phyloP scores from a whole-genome alignment of 2,797 vertebrate genomes.

The Knipowitschia caucasica region DNA sequence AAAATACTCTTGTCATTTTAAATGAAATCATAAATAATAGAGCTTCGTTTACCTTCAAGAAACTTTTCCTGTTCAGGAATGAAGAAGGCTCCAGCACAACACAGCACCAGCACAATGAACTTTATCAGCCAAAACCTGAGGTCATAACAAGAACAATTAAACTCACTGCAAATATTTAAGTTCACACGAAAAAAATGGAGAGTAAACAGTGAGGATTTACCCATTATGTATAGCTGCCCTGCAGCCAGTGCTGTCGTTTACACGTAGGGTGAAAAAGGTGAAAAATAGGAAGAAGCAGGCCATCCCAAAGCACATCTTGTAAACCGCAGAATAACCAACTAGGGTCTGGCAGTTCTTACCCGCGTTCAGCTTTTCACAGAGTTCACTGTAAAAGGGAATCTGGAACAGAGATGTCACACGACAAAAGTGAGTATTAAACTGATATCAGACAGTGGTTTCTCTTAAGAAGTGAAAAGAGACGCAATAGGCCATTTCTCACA shows the following conservation, averaged over 20 bases:
- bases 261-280: slow-evolving; percentile 82
- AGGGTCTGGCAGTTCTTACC: slow-evolving; percentile 87
- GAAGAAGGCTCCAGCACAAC: slow-evolving; percentile 94
- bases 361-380: slow-evolving; percentile 85
- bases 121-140: slow-evolving; percentile 95
- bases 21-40: background rate
- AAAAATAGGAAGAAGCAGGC: slow-evolving; percentile 94
- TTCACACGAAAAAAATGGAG: background rate
- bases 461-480: slow-evolving; percentile 60
- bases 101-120: slow-evolving; percentile 82
- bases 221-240: slow-evolving; percentile 91
- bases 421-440: slow-evolving; percentile 28
- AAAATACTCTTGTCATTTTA: background rate
- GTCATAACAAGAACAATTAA: background rate
- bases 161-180: background rate
- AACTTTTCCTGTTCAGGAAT: slow-evolving; percentile 88
- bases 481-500: no score
- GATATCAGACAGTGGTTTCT: slow-evolving; percentile 39
- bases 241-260: slow-evolving; percentile 87
- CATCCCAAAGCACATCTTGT: slow-evolving; percentile 97
- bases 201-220: slow-evolving; percentile 65
- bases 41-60: slow-evolving; percentile 80
- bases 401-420: slow-evolving; percentile 53
- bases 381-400: slow-evolving; percentile 85
- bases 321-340: slow-evolving; percentile 93